A percentile compares a stretch with the other conserved stretches of the same genome.
phyloP scores from a whole-genome alignment of 2,113 vertebrate genomes.

The Trematocara variabile region DNA sequence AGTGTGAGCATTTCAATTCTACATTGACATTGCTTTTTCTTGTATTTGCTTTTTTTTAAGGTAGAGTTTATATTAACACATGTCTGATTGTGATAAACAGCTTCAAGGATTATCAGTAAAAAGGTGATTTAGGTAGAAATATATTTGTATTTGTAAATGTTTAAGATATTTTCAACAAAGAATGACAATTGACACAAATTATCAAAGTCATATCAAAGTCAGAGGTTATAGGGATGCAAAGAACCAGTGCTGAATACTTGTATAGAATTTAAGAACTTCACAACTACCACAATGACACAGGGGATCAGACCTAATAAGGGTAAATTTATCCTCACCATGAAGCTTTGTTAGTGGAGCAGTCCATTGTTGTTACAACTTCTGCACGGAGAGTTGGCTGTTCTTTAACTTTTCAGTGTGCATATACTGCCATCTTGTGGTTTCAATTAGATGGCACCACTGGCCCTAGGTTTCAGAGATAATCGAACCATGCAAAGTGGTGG shows the following conservation, averaged over 20 bases:
- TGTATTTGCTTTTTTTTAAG: not conserved
- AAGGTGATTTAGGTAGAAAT: not conserved
- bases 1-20: not conserved
- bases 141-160: not conserved
- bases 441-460: not conserved
- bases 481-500: not conserved
- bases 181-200: not conserved
- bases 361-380: not conserved
- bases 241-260: not conserved
- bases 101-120: not conserved
- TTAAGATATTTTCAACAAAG: not conserved
- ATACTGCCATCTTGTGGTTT: constrained; percentile 47
- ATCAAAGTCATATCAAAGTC: not conserved
- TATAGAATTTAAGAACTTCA: not conserved
- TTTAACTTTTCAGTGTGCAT: not conserved
- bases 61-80: not conserved
- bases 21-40: not conserved
- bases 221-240: not conserved
- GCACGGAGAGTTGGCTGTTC: not conserved
- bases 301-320: not conserved
- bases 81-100: not conserved
- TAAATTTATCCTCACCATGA: not conserved
- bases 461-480: not conserved
- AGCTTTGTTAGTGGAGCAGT: not conserved
- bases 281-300: not conserved